Conservation (phyloP, 2,797 vertebrate species). For the Chloroceryle amazona region DNA sequence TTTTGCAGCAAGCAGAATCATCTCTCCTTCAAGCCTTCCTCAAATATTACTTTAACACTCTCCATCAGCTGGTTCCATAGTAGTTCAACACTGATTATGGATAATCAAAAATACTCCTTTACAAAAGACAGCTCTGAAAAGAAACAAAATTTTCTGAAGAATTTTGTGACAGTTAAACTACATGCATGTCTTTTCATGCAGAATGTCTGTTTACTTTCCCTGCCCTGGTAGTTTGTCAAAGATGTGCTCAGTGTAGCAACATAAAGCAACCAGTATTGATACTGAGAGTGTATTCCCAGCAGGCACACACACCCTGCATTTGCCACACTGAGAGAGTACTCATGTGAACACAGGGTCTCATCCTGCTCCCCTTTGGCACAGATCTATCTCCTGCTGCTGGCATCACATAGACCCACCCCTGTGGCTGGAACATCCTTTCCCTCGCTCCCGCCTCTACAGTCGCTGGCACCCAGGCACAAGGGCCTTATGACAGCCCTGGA, state of each 20-base stretch:
- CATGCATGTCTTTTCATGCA: not conserved
- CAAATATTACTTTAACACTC: not conserved
- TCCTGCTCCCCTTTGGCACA: not conserved
- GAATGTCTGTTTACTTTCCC: not conserved
- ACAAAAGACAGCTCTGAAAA: not conserved
- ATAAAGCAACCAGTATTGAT: accelerated
- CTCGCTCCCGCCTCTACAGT: not conserved
- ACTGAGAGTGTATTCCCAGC: accelerated
- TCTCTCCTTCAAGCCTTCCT: not conserved
- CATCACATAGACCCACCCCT: not conserved
- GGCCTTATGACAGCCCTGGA: not conserved
- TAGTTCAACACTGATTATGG: not conserved
- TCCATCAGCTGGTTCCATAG: not conserved
- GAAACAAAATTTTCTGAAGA: not conserved
- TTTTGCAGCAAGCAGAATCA: not conserved
- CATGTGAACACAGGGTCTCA: accelerated
- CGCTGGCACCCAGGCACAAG: accelerated
- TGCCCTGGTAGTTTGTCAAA: not conserved
- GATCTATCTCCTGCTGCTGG: not conserved
- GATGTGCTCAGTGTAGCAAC: not conserved
- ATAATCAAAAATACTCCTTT: not conserved
- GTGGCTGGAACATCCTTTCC: not conserved
- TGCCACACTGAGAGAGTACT: not conserved
- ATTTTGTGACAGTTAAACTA: not conserved
- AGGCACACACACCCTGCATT: not conserved